Evolutionary conservation across 2,113 vertebrate species (phyloP).

Genomic region (Ochotona curzoniae): DNA sequence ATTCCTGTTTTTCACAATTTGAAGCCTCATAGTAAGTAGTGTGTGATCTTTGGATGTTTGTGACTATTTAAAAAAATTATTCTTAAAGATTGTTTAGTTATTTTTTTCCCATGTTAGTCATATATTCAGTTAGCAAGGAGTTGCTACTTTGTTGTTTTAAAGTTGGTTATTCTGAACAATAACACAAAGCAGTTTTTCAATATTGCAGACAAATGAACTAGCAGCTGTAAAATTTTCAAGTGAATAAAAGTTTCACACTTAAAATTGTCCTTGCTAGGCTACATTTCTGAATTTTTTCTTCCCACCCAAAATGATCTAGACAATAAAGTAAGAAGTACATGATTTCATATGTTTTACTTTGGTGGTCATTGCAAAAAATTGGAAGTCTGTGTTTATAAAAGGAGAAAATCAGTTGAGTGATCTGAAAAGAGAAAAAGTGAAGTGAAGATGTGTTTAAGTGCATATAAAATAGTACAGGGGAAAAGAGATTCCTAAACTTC

Average conservation of each 20-base stretch:
- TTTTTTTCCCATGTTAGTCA: constrained; percentile 38
- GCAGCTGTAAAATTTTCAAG: constrained; percentile 20
- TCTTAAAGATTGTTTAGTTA: constrained; percentile 12
- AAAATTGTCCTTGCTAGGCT: constrained; percentile 19
- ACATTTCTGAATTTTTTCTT: background rate
- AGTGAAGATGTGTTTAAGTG: background rate
- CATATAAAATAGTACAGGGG: background rate
- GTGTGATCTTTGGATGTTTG: constrained; percentile 38
- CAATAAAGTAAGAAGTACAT: background rate
- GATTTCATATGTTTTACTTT: background rate
- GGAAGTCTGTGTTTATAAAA: background rate
- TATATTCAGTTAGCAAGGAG: constrained; percentile 33
- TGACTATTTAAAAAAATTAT: background rate
- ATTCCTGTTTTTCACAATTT: too few relatives aligned
- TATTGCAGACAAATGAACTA: constrained; percentile 28
- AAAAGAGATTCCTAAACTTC: constrained; percentile 17
- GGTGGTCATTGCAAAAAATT: background rate
- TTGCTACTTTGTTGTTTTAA: constrained; percentile 52
- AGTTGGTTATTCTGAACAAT: constrained; percentile 36
- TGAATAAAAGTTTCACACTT: constrained; percentile 23
- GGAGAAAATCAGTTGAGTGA: background rate
- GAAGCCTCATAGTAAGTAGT: background rate
- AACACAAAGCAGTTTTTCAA: background rate
- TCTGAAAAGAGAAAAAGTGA: background rate
- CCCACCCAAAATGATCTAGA: background rate